Evolutionary conservation across 2,888 invertebrate genomes (phyloP), one percentile per base, ranked within the genome.

Genomic region (Dicyrtomina minuta): DNA sequence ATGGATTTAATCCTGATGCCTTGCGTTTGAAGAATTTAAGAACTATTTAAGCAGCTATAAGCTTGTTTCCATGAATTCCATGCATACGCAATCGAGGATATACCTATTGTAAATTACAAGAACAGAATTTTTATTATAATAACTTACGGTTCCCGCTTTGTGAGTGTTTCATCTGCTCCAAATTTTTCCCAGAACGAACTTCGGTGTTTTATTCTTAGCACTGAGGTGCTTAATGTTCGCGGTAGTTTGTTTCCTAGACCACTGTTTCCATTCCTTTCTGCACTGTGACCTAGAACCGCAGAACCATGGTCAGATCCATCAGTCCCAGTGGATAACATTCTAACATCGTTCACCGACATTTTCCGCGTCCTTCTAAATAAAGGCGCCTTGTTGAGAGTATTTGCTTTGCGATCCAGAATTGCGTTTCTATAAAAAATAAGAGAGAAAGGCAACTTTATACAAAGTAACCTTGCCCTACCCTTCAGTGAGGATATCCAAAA

Each of bases 101-200:
- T n/a, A n/a, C n/a, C n/a, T n/a, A n/a, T n/a, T n/a, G n/a, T n/a
- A n/a, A n/a, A n/a, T n/a, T n/a, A n/a, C n/a, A n/a, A n/a, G n/a
- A n/a, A n/a, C n/a, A n/a, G n/a, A n/a, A n/a, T n/a, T n/a, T n/a
- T n/a, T n/a, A n/a, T n/a, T n/a, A n/a, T n/a, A n/a, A n/a, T n/a
- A 79, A 88, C 89, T 89, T 85, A 89, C 89, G 85, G 87, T 81
- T 88, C 88, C 77, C 88, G 84, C 75, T 86, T 86, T 72, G 86
- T 86, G 78, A 46, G 13, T 15, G 39, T 22, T 6, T 69, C 69
- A 51, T 70, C 70, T 4, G 88, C 87, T 87, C 88, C 89, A 83
- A 90, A 90, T 82, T 91, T 90, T 80, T 91, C 90, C 92, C 92
- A 92, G 82, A 92, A 93, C 58, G 89, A 87, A 73, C 89, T 88